These are phyloP conservation scores for Pollenia labialis DNA, from an alignment of 2,888 invertebrate species.

Conservation along the genomic window DNA sequence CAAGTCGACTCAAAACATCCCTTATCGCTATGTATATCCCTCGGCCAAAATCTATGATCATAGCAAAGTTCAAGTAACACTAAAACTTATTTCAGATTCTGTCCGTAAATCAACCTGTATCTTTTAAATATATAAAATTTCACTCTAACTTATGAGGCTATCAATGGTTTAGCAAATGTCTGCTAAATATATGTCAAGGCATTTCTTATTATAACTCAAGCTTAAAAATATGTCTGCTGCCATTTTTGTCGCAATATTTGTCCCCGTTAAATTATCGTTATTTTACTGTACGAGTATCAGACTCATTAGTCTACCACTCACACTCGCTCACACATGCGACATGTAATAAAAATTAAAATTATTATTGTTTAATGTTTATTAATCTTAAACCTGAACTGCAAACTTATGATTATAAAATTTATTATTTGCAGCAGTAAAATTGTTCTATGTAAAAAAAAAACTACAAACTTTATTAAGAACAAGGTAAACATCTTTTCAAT, in stretches of 20 bases:
- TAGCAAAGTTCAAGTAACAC: too few species aligned
- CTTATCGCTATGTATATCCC: too few species aligned
- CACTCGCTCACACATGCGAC: background rate
- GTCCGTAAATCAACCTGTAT: too few species aligned
- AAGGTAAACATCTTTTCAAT: conserved; percentile 57
- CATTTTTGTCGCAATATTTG: background rate
- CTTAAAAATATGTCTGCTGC: too few species aligned
- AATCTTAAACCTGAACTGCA: conserved; percentile 41
- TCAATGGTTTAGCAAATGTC: too few species aligned
- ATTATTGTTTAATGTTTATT: conserved; percentile 41
- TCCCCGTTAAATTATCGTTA: background rate
- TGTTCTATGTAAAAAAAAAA: conserved; percentile 12
- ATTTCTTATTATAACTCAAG: too few species aligned
- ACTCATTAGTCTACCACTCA: background rate
- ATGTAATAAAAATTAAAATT: conserved; percentile 41
- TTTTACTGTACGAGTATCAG: background rate
- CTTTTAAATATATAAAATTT: too few species aligned
- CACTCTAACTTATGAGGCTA: too few species aligned
- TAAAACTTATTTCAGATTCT: too few species aligned
- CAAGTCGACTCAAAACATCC: too few species aligned
- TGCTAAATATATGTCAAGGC: too few species aligned
- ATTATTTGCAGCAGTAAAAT: conserved; percentile 14
- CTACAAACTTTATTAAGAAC: conserved; percentile 62
- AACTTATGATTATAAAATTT: conserved; percentile 38
- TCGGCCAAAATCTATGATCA: too few species aligned